Evolutionary conservation across 2,888 invertebrate species (phyloP), one percentile per base, ranked within the genome.

Genomic region (Phytoseiulus persimilis): DNA sequence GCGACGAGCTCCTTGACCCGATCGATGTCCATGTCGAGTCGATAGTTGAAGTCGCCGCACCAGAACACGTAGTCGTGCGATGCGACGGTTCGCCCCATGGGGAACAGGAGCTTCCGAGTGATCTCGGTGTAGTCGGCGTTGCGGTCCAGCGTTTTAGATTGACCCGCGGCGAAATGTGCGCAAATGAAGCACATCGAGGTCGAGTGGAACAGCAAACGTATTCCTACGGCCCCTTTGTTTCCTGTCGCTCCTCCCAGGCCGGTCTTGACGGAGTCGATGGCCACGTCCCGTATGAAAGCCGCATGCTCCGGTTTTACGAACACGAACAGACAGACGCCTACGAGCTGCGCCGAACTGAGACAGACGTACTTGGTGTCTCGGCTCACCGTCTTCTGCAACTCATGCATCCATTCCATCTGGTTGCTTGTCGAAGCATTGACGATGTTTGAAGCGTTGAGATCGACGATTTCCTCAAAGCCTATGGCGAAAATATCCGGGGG

Each of bases 11-110:
- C 95, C 92, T 97, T 97, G 91, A 98, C 95, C 92, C 97, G 97
- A 9, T 98, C 98, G 92, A 97, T 97, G 91, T 96, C 96, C 94
- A 99, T 95, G 93, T 99, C 98, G 90, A 99, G 95, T 90, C 99
- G 95, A 92, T 99, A 99, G 93, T 99, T 99, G 93, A 99, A 99
- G 93, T 99, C 99, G 0, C 99, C 99, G 93, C 98, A 97, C 99
- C 99, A 99, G 93, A 99, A 98, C 0, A 99, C 95, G 93, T 98
- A 98, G 93, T 99, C 99, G 92, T 99, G 99, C 0, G 97, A 96
- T 93, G 96, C 96, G 9, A 99, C 93, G 0, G 96, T 96, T 90
- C 97, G 94, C 18, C 97, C 97, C 96, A 97, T 96, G 0, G 97
- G 97, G 92, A 97, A 97, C 14, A 92, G 91, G 90, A 94, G 92